Percentiles rank a stretch among this genome's conserved stretches.
Conservation (phyloP, 2,113 vertebrate genomes). For the Dicrurus megarhynchus region DNA sequence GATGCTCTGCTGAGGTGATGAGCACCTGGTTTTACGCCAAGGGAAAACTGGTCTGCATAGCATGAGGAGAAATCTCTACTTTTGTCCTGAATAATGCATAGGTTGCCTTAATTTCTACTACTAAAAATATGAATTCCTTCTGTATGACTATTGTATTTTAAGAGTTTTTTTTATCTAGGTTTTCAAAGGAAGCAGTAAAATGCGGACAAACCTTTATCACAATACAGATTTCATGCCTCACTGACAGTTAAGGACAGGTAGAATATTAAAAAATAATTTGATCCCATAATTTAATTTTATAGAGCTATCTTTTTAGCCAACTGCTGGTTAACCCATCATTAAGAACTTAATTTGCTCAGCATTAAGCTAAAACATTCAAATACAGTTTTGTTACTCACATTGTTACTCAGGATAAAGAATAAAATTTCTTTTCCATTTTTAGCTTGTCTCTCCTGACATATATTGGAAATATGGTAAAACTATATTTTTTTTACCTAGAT, state of each 20-base stretch:
- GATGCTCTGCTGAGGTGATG: neutral
- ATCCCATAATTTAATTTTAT: neutral
- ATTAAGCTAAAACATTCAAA: neutral
- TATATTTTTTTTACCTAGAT: neutral
- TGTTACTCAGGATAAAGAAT: neutral
- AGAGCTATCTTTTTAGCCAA: neutral
- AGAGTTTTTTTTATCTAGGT: neutral
- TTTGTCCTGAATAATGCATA: neutral
- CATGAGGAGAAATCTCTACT: neutral
- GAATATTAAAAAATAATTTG: neutral
- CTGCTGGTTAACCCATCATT: neutral
- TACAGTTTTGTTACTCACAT: neutral
- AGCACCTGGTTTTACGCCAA: neutral
- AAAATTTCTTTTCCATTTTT: neutral
- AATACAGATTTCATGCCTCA: neutral
- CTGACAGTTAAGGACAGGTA: neutral
- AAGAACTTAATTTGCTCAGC: neutral
- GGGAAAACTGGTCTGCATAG: neutral
- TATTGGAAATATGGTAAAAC: neutral
- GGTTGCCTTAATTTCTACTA: neutral
- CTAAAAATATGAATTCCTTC: neutral
- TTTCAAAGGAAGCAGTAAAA: neutral
- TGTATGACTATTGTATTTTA: neutral
- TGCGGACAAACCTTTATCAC: neutral
- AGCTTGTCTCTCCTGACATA: neutral